Evolutionary conservation across 1,140 invertebrate genomes (phyloP).

Genomic region (Euwallacea fornicatus): DNA sequence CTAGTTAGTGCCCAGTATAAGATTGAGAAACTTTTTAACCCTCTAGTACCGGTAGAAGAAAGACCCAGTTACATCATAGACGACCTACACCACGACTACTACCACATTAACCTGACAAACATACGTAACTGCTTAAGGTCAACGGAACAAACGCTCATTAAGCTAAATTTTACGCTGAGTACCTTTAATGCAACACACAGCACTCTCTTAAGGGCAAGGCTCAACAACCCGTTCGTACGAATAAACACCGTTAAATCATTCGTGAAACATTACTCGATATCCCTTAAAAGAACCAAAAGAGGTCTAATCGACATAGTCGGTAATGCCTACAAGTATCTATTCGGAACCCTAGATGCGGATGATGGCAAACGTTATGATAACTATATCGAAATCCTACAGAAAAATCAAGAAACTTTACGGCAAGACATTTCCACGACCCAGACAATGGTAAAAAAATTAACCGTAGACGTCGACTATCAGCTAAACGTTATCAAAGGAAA

Average conservation of each 20-base stretch:
- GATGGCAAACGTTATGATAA: slow-evolving; percentile 20
- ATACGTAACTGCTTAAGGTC: background rate
- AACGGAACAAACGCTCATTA: slow-evolving; percentile 6
- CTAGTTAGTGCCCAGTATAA: background rate
- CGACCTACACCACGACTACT: slow-evolving; percentile 8
- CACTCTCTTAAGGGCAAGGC: background rate
- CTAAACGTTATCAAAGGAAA: slow-evolving; percentile 4
- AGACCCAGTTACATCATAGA: slow-evolving; percentile 9
- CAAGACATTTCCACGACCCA: slow-evolving; percentile 7
- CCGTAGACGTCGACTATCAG: background rate
- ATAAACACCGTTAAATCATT: background rate
- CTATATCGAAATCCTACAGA: slow-evolving; percentile 12
- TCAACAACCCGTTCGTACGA: background rate
- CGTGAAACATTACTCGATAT: slow-evolving; percentile 13
- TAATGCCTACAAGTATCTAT: slow-evolving; percentile 7
- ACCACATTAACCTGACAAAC: slow-evolving; percentile 19
- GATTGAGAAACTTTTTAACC: slow-evolving; percentile 9
- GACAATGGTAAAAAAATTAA: slow-evolving; percentile 13
- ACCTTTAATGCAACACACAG: background rate
- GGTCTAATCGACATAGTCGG: slow-evolving; percentile 10
- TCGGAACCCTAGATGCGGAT: slow-evolving; percentile 2
- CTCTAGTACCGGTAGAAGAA: slow-evolving; percentile 5
- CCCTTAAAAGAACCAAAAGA: slow-evolving; percentile 6
- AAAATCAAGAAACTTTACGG: slow-evolving; percentile 9
- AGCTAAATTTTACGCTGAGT: background rate